Evolutionary conservation across 2,888 invertebrate species (phyloP).

Genomic region (Norana najaformis): DNA sequence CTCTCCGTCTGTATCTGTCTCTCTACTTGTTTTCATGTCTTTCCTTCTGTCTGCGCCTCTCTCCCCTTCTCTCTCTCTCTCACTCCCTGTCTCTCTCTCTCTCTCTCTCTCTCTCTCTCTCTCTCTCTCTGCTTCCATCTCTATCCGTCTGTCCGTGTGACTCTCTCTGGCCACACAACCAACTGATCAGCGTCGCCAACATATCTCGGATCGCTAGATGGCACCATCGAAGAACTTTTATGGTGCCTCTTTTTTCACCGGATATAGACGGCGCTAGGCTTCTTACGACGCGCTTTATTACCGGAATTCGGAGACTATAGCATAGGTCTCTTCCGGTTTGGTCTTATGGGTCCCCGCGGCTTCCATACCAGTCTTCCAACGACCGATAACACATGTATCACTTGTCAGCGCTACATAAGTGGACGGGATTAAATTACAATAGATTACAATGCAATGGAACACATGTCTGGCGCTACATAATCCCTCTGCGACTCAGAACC

Average conservation of each 20-base stretch:
- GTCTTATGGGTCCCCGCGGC: not conserved
- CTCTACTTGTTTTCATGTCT: not conserved
- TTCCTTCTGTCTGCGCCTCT: not conserved
- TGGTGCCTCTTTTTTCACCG: not conserved
- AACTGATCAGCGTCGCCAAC: not conserved
- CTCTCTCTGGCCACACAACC: not conserved
- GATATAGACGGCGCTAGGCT: not conserved
- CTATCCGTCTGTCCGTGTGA: not conserved
- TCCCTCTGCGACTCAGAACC: not conserved
- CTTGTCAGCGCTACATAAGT: conserved; percentile 5
- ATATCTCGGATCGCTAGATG: not conserved
- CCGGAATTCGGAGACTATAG: conserved; percentile 5
- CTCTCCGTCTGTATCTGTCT: not conserved
- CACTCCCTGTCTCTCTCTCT: not conserved
- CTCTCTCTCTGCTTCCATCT: not conserved
- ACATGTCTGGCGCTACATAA: not conserved
- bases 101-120: not conserved
- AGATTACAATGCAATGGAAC: not conserved
- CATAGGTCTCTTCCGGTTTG: not conserved
- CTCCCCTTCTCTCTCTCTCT: not conserved
- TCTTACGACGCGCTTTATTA: not conserved
- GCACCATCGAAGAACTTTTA: conserved; percentile 2
- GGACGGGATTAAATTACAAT: not conserved
- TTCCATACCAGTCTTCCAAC: not conserved
- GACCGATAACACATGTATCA: conserved; percentile 13